Conservation (phyloP, 2,113 vertebrate species). For the Oenanthe oenanthe region DNA sequence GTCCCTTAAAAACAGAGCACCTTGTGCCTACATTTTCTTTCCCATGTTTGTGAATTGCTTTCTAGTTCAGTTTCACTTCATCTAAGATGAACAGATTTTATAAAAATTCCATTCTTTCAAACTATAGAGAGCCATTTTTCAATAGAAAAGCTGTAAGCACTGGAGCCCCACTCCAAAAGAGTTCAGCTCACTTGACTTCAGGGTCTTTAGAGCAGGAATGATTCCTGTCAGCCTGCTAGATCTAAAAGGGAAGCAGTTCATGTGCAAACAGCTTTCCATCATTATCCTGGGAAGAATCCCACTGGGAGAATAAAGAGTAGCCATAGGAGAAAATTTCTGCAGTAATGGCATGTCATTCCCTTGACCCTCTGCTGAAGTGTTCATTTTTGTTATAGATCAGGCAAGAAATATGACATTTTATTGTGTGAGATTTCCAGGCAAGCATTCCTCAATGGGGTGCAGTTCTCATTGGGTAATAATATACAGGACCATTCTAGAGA, state of each 20-base stretch:
- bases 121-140: conserved; percentile 32
- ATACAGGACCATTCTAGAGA: not conserved
- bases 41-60: not conserved
- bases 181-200: conserved; percentile 55
- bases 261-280: conserved; percentile 61
- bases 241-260: conserved; percentile 59
- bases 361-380: conserved; percentile 40
- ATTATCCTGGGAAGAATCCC: conserved; percentile 57
- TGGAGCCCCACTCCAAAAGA: conserved; percentile 16
- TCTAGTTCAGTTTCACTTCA: not conserved
- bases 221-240: conserved; percentile 55
- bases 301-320: conserved; percentile 62
- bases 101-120: conserved; percentile 42
- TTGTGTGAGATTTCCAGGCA: conserved; percentile 35
- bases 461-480: conserved; percentile 15
- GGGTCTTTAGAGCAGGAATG: conserved; percentile 54
- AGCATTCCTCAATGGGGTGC: conserved; percentile 38
- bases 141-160: conserved; percentile 40
- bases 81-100: conserved; percentile 24
- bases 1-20: not conserved
- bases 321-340: conserved; percentile 64
- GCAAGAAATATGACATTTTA: conserved; percentile 59
- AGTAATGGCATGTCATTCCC: conserved; percentile 58
- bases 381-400: conserved; percentile 24
- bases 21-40: not conserved